Evolutionary conservation across 2,797 vertebrate genomes (phyloP).

Genomic region (Alauda arvensis): DNA sequence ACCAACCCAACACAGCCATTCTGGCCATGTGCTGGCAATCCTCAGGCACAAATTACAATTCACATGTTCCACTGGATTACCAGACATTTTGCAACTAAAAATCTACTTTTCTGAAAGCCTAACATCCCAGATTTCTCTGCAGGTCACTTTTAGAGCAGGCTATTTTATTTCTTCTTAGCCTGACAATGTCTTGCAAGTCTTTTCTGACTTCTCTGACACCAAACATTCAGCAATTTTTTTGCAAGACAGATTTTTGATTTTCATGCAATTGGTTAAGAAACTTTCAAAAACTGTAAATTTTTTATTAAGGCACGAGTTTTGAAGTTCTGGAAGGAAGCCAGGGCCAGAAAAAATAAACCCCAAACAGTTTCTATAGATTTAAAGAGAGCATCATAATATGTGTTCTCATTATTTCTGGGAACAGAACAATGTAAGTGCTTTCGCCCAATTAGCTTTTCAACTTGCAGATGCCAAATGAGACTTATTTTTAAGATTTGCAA

Average conservation of each 20-base stretch:
- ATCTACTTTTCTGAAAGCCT: neutral
- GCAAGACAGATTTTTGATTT: neutral
- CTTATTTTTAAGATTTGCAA: slow-evolving; percentile 28
- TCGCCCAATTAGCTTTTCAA: slow-evolving; percentile 44
- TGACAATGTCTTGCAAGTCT: neutral
- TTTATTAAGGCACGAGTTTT: neutral
- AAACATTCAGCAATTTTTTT: neutral
- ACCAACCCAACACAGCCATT: neutral
- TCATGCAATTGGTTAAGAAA: neutral
- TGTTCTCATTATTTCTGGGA: slow-evolving; percentile 1
- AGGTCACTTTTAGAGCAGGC: neutral
- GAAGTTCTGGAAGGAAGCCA: slow-evolving; percentile 24
- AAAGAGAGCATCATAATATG: slow-evolving; percentile 13
- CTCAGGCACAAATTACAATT: neutral
- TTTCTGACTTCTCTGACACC: neutral
- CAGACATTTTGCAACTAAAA: neutral
- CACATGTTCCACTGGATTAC: neutral
- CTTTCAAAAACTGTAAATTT: neutral
- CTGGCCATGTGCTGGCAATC: neutral
- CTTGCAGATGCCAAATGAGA: slow-evolving; percentile 26
- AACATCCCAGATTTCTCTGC: neutral
- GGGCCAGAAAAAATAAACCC: neutral
- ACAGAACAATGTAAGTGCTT: slow-evolving; percentile 29
- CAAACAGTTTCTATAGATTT: neutral
- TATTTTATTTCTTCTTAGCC: neutral